phyloP scores from a whole-genome alignment of 2,888 invertebrate species.

The Zaprionus lineosus region DNA sequence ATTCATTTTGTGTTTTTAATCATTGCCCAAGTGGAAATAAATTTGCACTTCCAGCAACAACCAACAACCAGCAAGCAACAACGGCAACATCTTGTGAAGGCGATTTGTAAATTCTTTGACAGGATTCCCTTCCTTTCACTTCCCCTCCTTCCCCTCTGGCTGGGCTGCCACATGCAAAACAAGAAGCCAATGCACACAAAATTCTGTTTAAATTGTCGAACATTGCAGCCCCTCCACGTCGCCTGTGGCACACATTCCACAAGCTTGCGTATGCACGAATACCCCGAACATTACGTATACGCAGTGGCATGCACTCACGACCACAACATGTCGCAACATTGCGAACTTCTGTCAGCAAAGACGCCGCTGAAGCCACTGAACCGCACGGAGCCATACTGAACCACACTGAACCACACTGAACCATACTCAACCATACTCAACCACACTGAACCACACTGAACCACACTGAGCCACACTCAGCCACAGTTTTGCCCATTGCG shows the following conservation, averaged over 20 bases:
- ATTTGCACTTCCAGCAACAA: too few species aligned
- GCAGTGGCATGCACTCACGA: slow-evolving; percentile 42
- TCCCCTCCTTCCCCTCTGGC: background rate
- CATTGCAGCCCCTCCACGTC: slow-evolving; percentile 1
- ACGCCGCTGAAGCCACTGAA: background rate
- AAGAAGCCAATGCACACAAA: background rate
- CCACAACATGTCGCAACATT: slow-evolving; percentile 37
- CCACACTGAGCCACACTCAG: too few species aligned
- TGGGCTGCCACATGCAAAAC: too few species aligned
- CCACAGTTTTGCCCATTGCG: too few species aligned
- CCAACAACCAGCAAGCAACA: background rate
- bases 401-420: too few species aligned
- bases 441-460: too few species aligned
- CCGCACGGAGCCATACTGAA: background rate
- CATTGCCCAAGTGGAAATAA: too few species aligned
- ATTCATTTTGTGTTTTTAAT: too few species aligned
- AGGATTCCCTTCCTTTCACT: background rate
- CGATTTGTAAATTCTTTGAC: too few species aligned
- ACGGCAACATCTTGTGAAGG: too few species aligned
- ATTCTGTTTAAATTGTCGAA: slow-evolving; percentile 2
- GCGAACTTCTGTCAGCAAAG: slow-evolving; percentile 3
- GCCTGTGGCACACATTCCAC: too few species aligned
- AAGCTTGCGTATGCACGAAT: slow-evolving; percentile 1
- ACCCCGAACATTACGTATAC: slow-evolving; percentile 56
- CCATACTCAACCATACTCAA: too few species aligned